A percentile compares a stretch with the other conserved stretches of the same genome.
These are phyloP conservation scores for Oryzias curvinotus DNA, from an alignment of 2,113 vertebrate genomes.

Conservation along the genomic window DNA sequence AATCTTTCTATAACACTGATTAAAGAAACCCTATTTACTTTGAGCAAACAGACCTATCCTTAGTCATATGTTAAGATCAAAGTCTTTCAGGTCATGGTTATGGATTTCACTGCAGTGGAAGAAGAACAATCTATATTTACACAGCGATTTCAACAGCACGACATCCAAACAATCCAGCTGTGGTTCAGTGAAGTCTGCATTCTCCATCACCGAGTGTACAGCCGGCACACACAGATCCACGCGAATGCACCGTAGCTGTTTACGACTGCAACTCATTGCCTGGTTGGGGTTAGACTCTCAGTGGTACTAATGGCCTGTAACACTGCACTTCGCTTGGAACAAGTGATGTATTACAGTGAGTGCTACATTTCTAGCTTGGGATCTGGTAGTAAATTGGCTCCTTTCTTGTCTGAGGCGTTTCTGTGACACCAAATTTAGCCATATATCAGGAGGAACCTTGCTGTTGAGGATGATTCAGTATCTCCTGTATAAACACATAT, in stretches of 20 bases:
- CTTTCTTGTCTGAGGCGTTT: constrained; percentile 42
- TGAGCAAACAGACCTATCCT: constrained; percentile 61
- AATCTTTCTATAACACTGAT: constrained; percentile 14
- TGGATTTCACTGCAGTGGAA: constrained; percentile 66
- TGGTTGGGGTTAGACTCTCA: constrained; percentile 55
- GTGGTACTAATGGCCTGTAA: constrained; percentile 62
- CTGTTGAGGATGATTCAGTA: constrained; percentile 38
- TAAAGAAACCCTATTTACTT: constrained; percentile 53
- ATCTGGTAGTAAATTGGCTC: constrained; percentile 43
- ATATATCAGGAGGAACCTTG: constrained; percentile 31
- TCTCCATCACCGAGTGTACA: constrained; percentile 58
- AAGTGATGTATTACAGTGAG: constrained; percentile 70
- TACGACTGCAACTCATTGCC: constrained; percentile 52
- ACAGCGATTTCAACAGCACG: constrained; percentile 61
- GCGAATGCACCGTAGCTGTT: constrained; percentile 59
- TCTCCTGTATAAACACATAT: constrained; percentile 25
- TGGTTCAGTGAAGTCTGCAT: constrained; percentile 55
- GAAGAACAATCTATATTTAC: constrained; percentile 75
- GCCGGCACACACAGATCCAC: constrained; percentile 57
- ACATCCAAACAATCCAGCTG: constrained; percentile 60
- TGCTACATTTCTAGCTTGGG: constrained; percentile 65
- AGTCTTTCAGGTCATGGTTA: constrained; percentile 59
- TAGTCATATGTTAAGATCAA: constrained; percentile 55
- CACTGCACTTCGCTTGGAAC: constrained; percentile 61
- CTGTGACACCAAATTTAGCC: constrained; percentile 40